Percentiles rank a stretch among this genome's conserved stretches.
These are phyloP conservation scores for Uloborus diversus DNA, from an alignment of 1,140 invertebrate genomes.

Conservation along the genomic window DNA sequence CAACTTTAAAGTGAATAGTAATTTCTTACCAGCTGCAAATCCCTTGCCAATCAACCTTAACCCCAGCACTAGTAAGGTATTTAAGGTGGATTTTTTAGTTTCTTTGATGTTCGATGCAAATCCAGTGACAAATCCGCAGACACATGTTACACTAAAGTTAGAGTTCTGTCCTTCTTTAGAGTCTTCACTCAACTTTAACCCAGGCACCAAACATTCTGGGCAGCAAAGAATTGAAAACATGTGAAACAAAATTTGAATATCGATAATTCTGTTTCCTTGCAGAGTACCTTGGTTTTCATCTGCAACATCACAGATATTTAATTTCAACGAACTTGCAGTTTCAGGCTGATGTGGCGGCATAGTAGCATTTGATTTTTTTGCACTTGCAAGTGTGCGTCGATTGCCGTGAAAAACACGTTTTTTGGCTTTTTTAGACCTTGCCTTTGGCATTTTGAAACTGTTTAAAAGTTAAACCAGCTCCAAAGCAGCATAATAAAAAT, in stretches of 20 bases:
- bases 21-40: not conserved
- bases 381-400: not conserved
- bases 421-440: not conserved
- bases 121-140: not conserved
- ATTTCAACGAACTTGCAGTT: constrained; percentile 3
- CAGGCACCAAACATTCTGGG: not conserved
- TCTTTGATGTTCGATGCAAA: not conserved
- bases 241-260: not conserved
- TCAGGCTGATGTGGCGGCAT: not conserved
- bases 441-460: not conserved
- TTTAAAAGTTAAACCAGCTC: too few species aligned
- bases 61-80: not conserved
- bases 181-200: not conserved
- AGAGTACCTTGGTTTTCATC: not conserved
- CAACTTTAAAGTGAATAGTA: not conserved
- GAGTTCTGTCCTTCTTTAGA: not conserved
- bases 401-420: not conserved
- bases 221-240: constrained; percentile 10
- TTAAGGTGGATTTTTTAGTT: not conserved
- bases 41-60: not conserved
- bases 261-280: not conserved
- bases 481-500: not conserved
- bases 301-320: not conserved
- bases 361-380: not conserved
- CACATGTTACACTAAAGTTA: not conserved